Percentiles rank a stretch among this genome's conserved stretches.
Conservation (phyloP, 1,140 invertebrate species). For the Chionoecetes opilio region DNA sequence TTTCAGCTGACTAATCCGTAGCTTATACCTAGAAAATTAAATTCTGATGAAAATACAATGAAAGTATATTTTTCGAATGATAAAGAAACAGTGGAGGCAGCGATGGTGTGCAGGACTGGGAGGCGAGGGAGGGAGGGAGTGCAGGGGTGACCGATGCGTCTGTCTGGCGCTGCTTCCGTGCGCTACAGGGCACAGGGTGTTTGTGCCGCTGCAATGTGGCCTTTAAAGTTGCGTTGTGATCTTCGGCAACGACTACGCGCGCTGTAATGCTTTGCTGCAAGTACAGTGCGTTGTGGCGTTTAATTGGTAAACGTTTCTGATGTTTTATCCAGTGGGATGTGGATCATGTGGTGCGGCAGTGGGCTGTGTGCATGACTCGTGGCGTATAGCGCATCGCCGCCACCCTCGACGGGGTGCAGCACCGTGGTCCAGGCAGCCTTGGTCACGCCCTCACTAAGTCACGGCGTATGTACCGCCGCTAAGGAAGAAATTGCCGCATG, state of each 20-base stretch:
- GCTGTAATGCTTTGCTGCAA: background rate
- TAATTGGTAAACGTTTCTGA: background rate
- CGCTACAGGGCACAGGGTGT: background rate
- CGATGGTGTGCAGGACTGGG: background rate
- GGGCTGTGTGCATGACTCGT: background rate
- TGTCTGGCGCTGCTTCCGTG: background rate
- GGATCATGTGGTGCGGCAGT: background rate
- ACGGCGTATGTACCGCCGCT: too few species aligned
- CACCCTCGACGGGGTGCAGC: background rate
- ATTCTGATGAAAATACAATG: conserved; percentile 53
- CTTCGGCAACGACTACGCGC: background rate
- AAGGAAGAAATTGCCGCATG: too few species aligned
- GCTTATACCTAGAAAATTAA: conserved; percentile 66
- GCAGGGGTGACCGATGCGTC: background rate
- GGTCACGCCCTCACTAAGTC: too few species aligned
- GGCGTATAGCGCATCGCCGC: background rate
- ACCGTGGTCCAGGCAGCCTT: background rate
- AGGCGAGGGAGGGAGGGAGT: background rate
- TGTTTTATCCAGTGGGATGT: background rate
- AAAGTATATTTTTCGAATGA: conserved; percentile 57
- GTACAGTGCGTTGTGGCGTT: background rate
- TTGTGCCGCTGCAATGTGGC: conserved; percentile 2
- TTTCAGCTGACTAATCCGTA: conserved; percentile 58
- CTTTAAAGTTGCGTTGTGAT: conserved; percentile 5
- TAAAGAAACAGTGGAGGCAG: conserved; percentile 33